A percentile compares a stretch with the other conserved stretches of the same genome.
Evolutionary conservation across 2,888 invertebrate species (phyloP).

Genomic region (Ectemnius lituratus): DNA sequence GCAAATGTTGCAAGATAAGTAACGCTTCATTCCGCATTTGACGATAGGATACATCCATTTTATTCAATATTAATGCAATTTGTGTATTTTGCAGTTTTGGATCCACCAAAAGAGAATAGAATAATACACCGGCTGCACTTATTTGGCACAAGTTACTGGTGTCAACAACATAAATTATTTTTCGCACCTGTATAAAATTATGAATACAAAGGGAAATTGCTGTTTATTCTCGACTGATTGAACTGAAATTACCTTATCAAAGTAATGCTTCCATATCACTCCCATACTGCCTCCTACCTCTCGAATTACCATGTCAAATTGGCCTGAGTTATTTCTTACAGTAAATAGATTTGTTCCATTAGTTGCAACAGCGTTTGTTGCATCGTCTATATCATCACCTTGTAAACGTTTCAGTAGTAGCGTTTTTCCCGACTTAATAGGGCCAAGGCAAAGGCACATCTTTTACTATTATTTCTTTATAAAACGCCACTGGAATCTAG

Average conservation of each 20-base stretch:
- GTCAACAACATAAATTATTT: constrained; percentile 89
- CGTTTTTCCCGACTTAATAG: constrained; percentile 90
- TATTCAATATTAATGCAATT: constrained; percentile 85
- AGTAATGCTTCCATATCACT: constrained; percentile 89
- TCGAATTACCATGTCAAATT: constrained; percentile 81
- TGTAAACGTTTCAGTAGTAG: constrained; percentile 87
- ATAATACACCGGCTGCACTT: constrained; percentile 88
- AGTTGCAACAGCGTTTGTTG: constrained; percentile 88
- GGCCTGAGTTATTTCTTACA: constrained; percentile 80
- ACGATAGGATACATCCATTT: constrained; percentile 92
- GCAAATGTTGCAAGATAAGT: constrained; percentile 87
- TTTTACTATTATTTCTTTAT: constrained; percentile 24
- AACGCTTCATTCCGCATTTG: constrained; percentile 93
- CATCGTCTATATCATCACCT: constrained; percentile 86
- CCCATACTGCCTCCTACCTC: constrained; percentile 92
- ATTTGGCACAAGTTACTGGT: constrained; percentile 92
- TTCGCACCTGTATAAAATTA: constrained; percentile 62
- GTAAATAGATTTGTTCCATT: constrained; percentile 88
- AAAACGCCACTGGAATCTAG: background rate
- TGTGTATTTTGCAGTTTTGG: constrained; percentile 84
- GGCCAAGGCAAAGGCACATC: constrained; percentile 86
- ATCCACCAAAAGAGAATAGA: constrained; percentile 88
- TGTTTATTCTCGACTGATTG: background rate
- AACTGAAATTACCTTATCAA: constrained; percentile 77
- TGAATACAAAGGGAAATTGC: background rate